A percentile compares a stretch with the other conserved stretches of the same genome.
Conservation (phyloP, 2,113 vertebrate species). For the Strix uralensis region DNA sequence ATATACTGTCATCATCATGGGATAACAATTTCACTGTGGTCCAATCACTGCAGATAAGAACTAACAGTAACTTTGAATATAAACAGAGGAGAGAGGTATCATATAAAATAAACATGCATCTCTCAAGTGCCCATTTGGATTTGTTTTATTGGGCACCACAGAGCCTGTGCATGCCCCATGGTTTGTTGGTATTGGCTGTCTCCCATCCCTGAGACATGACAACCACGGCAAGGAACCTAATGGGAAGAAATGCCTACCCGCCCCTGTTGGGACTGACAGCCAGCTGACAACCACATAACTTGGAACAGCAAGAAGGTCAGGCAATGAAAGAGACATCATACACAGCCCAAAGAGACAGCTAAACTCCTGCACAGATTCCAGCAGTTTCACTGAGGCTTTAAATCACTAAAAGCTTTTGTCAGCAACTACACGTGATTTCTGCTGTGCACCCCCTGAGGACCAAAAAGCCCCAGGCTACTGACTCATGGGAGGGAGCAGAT, state of each 20-base stretch:
- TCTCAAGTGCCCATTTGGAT: background rate
- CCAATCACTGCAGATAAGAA: background rate
- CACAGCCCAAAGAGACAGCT: constrained; percentile 30
- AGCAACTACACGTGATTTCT: constrained; percentile 52
- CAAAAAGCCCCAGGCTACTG: constrained; percentile 48
- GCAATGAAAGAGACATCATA: background rate
- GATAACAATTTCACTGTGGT: background rate
- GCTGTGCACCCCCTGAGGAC: background rate
- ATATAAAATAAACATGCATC: background rate
- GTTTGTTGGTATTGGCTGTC: background rate
- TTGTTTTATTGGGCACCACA: background rate
- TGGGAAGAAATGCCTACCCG: background rate
- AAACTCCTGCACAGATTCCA: constrained; percentile 28
- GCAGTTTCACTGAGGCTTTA: constrained; percentile 34
- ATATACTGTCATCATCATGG: background rate
- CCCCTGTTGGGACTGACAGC: background rate
- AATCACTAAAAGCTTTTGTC: constrained; percentile 50
- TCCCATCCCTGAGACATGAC: background rate
- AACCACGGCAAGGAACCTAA: background rate
- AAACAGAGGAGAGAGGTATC: background rate
- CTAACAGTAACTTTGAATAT: background rate
- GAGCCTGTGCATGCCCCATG: background rate
- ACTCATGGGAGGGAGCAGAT: constrained; percentile 52
- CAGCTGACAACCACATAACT: background rate
- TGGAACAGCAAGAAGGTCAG: background rate